These are phyloP conservation scores for Anoplolepis gracilipes DNA, from an alignment of 1,140 invertebrate species.

Conservation along the genomic window DNA sequence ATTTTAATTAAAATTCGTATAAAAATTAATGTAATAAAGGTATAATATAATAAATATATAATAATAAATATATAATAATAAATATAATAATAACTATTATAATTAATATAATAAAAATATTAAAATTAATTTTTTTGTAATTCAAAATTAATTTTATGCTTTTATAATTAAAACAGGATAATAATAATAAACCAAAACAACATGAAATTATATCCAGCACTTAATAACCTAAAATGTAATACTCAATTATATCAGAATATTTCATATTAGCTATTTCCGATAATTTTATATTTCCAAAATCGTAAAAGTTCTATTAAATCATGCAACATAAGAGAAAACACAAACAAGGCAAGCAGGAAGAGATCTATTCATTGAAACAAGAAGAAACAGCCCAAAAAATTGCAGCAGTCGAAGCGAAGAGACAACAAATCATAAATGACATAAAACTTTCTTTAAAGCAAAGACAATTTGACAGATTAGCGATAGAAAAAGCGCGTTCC, in stretches of 20 bases:
- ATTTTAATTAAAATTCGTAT: background rate
- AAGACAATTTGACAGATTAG: conserved; percentile 64
- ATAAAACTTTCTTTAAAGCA: conserved; percentile 65
- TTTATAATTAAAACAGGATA: conserved; percentile 4
- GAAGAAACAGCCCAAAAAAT: conserved; percentile 66
- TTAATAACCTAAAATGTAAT: conserved; percentile 45
- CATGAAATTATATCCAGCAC: conserved; percentile 25
- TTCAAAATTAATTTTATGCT: background rate
- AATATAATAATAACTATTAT: too few relatives aligned
- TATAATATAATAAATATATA: too few relatives aligned
- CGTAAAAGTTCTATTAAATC: background rate
- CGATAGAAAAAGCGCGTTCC: conserved; percentile 60
- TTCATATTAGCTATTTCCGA: background rate
- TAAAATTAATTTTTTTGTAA: too few relatives aligned
- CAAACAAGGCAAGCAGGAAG: conserved; percentile 30
- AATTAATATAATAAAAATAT: too few relatives aligned
- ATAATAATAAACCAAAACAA: background rate
- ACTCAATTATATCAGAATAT: background rate
- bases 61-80: too few relatives aligned
- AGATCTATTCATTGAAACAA: conserved; percentile 38
- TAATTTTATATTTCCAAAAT: conserved; percentile 6
- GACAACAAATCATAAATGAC: conserved; percentile 67
- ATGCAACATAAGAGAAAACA: conserved; percentile 77
- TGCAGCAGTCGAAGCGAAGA: conserved; percentile 65
- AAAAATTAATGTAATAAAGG: background rate